Conservation (phyloP, 2,113 vertebrate genomes). For the Anser brachyrhynchus region DNA sequence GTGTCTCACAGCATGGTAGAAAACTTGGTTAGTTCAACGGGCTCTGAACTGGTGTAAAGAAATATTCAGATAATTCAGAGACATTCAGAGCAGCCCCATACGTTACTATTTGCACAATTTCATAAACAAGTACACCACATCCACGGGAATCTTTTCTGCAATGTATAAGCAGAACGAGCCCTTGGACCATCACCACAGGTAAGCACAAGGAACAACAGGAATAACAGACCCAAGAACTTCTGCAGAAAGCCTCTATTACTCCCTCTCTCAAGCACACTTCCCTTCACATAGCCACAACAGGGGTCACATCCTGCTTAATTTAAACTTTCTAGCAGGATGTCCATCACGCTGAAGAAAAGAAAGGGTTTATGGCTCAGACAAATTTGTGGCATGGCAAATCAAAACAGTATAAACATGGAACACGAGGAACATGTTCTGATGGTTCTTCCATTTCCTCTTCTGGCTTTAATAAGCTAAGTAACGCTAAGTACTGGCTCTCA, state of each 20-base stretch:
- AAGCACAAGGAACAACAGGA: background rate
- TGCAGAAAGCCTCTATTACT: background rate
- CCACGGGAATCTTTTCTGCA: background rate
- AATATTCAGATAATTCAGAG: background rate
- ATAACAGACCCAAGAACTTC: background rate
- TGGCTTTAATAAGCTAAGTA: background rate
- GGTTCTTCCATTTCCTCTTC: background rate
- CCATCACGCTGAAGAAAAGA: background rate
- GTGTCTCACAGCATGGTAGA: background rate
- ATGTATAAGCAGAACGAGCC: background rate
- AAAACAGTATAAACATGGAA: background rate
- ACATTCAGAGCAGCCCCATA: background rate
- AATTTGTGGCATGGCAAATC: background rate
- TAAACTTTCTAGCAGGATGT: background rate
- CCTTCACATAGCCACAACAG: fast-evolving
- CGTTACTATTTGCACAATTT: background rate
- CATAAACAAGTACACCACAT: background rate
- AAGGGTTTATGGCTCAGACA: background rate
- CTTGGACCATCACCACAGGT: fast-evolving
- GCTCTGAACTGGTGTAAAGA: background rate
- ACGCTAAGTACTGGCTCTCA: background rate
- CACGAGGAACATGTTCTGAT: background rate
- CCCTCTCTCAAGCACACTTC: no score
- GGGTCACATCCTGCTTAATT: background rate
- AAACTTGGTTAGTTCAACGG: background rate